Evolutionary conservation across 2,888 invertebrate species (phyloP), one percentile per base, ranked within the genome.

Genomic region (Orthosia gracilis): DNA sequence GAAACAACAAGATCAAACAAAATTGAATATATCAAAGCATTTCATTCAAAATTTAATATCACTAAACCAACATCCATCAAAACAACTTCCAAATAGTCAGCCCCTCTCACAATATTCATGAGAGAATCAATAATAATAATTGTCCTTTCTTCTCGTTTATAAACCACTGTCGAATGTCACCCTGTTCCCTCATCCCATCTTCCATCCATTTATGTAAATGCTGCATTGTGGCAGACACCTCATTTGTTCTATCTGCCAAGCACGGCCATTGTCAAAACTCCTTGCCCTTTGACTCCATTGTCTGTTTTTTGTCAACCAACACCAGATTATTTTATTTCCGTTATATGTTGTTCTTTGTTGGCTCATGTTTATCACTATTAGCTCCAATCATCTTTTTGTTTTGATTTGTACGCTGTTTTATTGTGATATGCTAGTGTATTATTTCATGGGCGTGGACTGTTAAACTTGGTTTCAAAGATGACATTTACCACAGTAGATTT

Each of bases 321-420:
- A 83, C 86, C 88, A 93, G 95, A 96, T 95, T 94, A 96, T 96
- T 96, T 96, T 94, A 96, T 96, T 95, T 96, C 96, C 96, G 95
- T 94, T 95, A 93, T 92, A 90, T 91, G 89, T 91, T 92, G 89
- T 91, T 80, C 90, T 94, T 93, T 94, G 93, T 94, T 94, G 92
- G 91, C 88, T 91, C 90, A 89, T 91, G 89, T 89, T 88, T 85
- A 88, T 92, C 88, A 89, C 92, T 92, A 91, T 91, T 90, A 87
- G 88, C 89, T 90, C 87, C 83, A 66, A 85, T 85, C 49, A 65
- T 63, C 63, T 73, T 80, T 76, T 79, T 71, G 62, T 73, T 61
- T 47, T 61, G 45, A 61, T 45, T 40, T 45, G 45, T 61, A 45
- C 45, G 21, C 45, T 47, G 55, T 75, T 82, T 78, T 78, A 70